Base-by-base conservation (phyloP, 2,888 invertebrate species). In the Diogma glabrata region DNA sequence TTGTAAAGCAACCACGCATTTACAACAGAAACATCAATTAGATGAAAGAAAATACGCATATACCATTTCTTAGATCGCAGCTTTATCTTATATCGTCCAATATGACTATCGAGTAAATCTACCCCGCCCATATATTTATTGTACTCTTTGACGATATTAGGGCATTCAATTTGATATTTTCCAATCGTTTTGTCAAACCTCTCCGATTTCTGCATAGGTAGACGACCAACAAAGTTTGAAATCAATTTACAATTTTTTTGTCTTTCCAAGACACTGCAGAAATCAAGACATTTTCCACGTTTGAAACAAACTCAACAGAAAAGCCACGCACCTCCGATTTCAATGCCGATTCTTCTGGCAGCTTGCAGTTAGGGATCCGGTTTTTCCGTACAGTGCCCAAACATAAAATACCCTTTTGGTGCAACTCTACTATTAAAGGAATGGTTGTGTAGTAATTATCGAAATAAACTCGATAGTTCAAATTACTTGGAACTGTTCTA, bases 401-500 rank as follows among this genome's bases (percentile, higher is more conserved):
- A 40, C 10, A 40, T 19, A 19, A 12, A 38, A 40, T 40, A 12
- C 12, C 20, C 19, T 40, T 1, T 40, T 40, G 19, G 20, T 10
- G 12, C n/a, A 20, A 40, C 19, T 20, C 19, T 19, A 19, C 40
- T 40, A 40, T 19, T 19, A 40, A 10, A 20, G 20, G 40, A 4
- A 40, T 3, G 10, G 40, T 20, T 2, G 40, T 40, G n/a, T 40
- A 40, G 4, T 19, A 40, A 8, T 40, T 40, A 40, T 40, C 40
- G n/a, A 20, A 40, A 12, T 20, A 4, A 2, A 19, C 10, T 19
- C 20, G 19, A n/a, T 40, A 20, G 20, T 40, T 40, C n/a, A n/a
- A n/a, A n/a, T n/a, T n/a, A n/a, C n/a, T n/a, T 51, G 55, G 55
- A 43, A 60, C 54, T 10, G 49, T 51, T 51, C 54, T 48, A 10